Conservation (phyloP, 2,888 invertebrate species). For the Amphipyra berbera region DNA sequence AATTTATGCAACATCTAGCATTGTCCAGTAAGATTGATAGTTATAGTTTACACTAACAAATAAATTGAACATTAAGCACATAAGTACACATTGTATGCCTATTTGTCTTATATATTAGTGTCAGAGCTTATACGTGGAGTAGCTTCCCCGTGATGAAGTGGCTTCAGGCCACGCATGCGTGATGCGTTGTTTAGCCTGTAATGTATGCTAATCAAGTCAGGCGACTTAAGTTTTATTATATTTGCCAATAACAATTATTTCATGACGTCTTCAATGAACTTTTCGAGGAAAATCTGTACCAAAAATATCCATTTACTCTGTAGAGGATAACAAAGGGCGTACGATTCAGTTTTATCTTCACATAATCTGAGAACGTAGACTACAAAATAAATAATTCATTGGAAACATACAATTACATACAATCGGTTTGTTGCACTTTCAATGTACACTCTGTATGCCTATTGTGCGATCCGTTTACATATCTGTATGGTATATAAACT, state of each 20-base stretch:
- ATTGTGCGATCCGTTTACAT: conserved; percentile 32
- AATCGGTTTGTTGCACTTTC: conserved; percentile 53
- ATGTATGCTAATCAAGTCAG: conserved; percentile 61
- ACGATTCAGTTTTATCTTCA: conserved; percentile 17
- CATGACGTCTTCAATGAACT: conserved; percentile 13
- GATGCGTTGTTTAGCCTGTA: conserved; percentile 65
- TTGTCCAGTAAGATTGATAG: conserved; percentile 34
- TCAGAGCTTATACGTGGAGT: conserved; percentile 39
- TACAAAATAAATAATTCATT: conserved; percentile 50
- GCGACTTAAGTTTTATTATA: conserved; percentile 46
- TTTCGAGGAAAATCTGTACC: conserved; percentile 6
- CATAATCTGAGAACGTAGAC: conserved; percentile 15
- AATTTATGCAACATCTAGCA: conserved; percentile 19
- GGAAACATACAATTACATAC: conserved; percentile 38
- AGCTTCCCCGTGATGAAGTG: conserved; percentile 64
- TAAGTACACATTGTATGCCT: conserved; percentile 26
- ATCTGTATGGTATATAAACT: conserved; percentile 9
- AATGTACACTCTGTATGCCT: conserved; percentile 32
- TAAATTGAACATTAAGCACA: conserved; percentile 37
- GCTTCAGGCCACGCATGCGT: conserved; percentile 67
- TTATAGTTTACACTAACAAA: conserved; percentile 22
- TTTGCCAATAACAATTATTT: conserved; percentile 23
- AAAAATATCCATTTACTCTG: background rate
- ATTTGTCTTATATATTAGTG: conserved; percentile 46
- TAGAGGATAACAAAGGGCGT: background rate